Evolutionary conservation across 2,797 vertebrate genomes (phyloP), one percentile per base, ranked within the genome.

Genomic region (Neostethus bicornis): DNA sequence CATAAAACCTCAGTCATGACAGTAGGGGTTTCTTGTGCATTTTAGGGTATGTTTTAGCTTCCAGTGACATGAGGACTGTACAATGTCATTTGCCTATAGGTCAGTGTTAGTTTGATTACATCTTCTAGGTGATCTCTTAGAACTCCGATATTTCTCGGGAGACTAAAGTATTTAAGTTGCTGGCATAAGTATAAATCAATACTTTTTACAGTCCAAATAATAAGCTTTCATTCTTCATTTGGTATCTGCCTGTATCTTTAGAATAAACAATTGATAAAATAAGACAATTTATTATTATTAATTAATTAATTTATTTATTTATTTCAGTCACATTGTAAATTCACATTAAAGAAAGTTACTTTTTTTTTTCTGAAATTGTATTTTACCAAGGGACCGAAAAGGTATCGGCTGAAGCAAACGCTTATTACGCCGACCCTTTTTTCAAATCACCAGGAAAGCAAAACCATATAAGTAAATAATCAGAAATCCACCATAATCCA

Each of bases 1-100:
- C 72, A 51, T 67, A 75, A 81, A 83, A 66, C 63, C 77, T 74
- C 67, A 55, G 45, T 66, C 68, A 56, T 80, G 70, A 74, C 76
- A 54, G 60, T 50, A 72, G 37, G 59, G 61, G 71, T 57, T 61
- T 61, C 58, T 16, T 42, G 55, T 77, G 45, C 48, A 24, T 45
- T 55, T 16, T 11, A 53, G 69, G 54, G 46, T 25, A 51, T 39
- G 34, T 51, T 35, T 16, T 26, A 42, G 66, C 43, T 64, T 58
- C 28, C 23, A 17, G 29, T 41, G 49, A 65, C 63, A 20, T 26
- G 46, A 28, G 17, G 35, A 61, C 9, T 0, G 24, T 16, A 35
- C 63, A 24, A 54, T 63, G 65, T 65, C 65, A 67, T 57, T 48
- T 34, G 38, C 46, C 56, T 59, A 20, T 16, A 41, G 75, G 62